Evolutionary conservation across 2,888 invertebrate genomes (phyloP).

Genomic region (Morinoia aosen): DNA sequence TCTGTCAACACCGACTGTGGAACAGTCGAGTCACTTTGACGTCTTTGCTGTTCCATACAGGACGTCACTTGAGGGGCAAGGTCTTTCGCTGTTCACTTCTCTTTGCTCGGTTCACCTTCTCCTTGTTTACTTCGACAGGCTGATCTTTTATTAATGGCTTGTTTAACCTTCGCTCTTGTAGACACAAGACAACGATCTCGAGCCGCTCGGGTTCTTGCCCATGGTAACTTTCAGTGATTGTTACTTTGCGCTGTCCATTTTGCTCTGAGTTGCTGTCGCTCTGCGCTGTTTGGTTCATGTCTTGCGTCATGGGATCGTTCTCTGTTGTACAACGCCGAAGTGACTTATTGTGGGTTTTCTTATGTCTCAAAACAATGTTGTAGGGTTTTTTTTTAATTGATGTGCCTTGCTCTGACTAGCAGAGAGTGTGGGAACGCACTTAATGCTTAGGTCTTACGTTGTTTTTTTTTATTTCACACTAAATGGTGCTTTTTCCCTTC

Average conservation of each 20-base stretch:
- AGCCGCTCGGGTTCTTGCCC: neutral
- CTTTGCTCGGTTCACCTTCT: constrained; percentile 8
- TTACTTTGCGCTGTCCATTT: neutral
- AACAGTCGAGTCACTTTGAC: neutral
- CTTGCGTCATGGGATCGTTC: neutral
- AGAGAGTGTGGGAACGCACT: neutral
- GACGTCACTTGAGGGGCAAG: constrained; percentile 1
- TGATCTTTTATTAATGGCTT: constrained; percentile 52
- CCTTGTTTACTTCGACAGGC: constrained; percentile 31
- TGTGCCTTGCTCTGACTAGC: neutral
- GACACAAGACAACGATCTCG: constrained; percentile 9
- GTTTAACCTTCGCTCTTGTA: neutral
- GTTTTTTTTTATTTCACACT: no score
- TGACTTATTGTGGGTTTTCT: neutral
- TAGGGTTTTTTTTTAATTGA: neutral
- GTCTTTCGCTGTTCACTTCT: neutral
- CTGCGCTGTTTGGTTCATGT: neutral
- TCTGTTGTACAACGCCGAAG: neutral
- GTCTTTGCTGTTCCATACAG: neutral
- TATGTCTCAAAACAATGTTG: neutral
- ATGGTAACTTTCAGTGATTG: neutral
- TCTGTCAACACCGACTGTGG: neutral
- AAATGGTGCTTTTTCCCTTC: no score
- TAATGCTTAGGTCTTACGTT: no score
- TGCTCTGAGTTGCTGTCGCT: neutral